These are phyloP conservation scores for Cavia aperea DNA, from an alignment of 2,113 vertebrate genomes.

Conservation along the genomic window DNA sequence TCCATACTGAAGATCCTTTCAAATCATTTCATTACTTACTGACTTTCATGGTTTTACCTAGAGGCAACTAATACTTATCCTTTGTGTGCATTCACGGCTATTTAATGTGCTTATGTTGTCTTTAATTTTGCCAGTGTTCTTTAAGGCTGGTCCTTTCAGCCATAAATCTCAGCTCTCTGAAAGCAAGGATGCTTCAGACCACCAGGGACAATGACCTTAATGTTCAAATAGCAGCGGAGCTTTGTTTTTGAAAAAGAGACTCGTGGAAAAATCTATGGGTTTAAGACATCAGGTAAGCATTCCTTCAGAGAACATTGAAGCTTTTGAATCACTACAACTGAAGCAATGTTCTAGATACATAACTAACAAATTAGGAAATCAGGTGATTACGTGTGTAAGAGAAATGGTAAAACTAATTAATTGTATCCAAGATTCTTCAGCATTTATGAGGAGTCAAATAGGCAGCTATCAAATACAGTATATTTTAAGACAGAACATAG, in stretches of 20 bases:
- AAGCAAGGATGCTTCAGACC: not conserved
- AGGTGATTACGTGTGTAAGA: slow-evolving; percentile 3
- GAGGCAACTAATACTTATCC: not conserved
- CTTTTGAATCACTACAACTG: slow-evolving; percentile 6
- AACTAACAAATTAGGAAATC: not conserved
- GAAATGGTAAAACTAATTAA: slow-evolving; percentile 8
- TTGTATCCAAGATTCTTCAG: slow-evolving; percentile 17
- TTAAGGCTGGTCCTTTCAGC: not conserved
- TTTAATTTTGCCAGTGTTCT: not conserved
- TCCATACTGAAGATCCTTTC: not conserved
- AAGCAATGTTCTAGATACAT: slow-evolving; percentile 29
- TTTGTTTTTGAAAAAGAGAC: slow-evolving; percentile 25
- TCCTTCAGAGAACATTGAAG: not conserved
- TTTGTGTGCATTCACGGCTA: not conserved
- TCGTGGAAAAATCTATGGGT: not conserved
- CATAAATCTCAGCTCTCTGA: slow-evolving; percentile 17
- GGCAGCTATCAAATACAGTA: not conserved
- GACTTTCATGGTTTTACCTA: slow-evolving; percentile 25
- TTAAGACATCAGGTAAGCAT: not conserved
- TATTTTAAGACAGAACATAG: not conserved
- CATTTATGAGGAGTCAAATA: slow-evolving; percentile 12
- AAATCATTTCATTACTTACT: slow-evolving; percentile 7
- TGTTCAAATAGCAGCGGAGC: not conserved
- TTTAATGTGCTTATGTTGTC: not conserved
- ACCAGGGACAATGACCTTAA: not conserved